Conservation (phyloP, 2,888 invertebrate species). For the Lithophane leautieri region DNA sequence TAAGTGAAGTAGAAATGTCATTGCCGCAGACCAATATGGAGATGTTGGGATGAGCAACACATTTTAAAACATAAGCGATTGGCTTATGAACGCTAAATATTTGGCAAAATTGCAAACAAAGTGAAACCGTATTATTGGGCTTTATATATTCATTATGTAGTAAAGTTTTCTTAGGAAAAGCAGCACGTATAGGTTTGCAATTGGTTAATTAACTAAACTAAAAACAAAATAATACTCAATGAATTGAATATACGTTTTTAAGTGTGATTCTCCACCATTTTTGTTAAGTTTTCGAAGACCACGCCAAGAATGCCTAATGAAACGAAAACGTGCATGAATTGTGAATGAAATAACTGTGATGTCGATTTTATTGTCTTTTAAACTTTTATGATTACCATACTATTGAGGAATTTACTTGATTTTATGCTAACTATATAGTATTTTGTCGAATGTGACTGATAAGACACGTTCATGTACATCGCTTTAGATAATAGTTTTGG, state of each 20-base stretch:
- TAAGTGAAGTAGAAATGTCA: not conserved
- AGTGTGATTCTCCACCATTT: constrained; percentile 3
- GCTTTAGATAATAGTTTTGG: not conserved
- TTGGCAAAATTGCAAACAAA: not conserved
- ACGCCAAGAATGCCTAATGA: constrained; percentile 31
- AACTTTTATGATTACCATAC: constrained; percentile 20
- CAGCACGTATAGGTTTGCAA: not conserved
- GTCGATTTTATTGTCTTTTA: constrained; percentile 28
- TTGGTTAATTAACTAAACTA: not conserved
- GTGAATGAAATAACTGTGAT: constrained; percentile 38
- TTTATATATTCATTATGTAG: not conserved
- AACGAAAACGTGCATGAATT: constrained; percentile 36
- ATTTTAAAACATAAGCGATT: not conserved
- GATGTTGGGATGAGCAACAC: not conserved
- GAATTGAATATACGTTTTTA: constrained; percentile 2
- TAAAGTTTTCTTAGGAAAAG: not conserved
- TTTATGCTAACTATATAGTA: not conserved
- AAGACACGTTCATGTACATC: not conserved
- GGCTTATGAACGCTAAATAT: not conserved
- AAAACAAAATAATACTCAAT: not conserved
- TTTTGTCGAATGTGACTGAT: not conserved
- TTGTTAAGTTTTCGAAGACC: constrained; percentile 10
- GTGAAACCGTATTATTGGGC: not conserved
- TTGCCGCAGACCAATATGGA: not conserved
- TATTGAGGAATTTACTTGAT: not conserved